Conservation (phyloP, 2,113 vertebrate genomes). For the Perca schrenkii region DNA sequence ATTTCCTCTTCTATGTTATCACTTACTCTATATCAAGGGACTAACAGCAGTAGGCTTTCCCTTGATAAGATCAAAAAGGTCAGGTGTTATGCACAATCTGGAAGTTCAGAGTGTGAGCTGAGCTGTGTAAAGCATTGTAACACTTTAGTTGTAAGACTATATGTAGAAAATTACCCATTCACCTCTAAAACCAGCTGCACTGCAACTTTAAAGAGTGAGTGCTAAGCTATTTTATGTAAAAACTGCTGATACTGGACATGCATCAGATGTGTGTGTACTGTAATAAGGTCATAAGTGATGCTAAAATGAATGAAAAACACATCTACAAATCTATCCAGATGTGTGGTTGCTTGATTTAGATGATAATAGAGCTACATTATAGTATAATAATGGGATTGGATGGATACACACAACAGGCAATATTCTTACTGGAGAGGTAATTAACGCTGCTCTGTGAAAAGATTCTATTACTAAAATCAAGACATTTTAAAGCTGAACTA, state of each 20-base stretch:
- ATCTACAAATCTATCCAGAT: neutral
- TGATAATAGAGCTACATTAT: no score
- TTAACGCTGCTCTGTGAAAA: no score
- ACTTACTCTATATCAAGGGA: neutral
- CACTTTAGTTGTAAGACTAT: neutral
- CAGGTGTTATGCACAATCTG: neutral
- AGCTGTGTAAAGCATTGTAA: neutral
- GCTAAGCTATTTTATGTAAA: neutral
- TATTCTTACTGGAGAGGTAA: neutral
- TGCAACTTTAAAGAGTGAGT: slow-evolving; percentile 1
- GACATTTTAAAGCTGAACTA: no score
- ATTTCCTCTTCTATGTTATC: neutral
- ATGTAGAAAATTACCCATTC: neutral
- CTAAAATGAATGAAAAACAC: neutral
- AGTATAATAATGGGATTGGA: no score
- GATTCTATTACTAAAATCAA: no score
- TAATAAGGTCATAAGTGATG: neutral
- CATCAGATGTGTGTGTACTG: neutral
- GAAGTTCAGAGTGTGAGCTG: neutral
- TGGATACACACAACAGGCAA: no score
- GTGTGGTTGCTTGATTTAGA: neutral
- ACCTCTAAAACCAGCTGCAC: slow-evolving; percentile 10
- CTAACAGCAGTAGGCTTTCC: neutral
- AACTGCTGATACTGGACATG: neutral
- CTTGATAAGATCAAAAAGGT: neutral